Evolutionary conservation across 2,113 vertebrate genomes (phyloP).

Genomic region (Sakesphorus luctuosus): DNA sequence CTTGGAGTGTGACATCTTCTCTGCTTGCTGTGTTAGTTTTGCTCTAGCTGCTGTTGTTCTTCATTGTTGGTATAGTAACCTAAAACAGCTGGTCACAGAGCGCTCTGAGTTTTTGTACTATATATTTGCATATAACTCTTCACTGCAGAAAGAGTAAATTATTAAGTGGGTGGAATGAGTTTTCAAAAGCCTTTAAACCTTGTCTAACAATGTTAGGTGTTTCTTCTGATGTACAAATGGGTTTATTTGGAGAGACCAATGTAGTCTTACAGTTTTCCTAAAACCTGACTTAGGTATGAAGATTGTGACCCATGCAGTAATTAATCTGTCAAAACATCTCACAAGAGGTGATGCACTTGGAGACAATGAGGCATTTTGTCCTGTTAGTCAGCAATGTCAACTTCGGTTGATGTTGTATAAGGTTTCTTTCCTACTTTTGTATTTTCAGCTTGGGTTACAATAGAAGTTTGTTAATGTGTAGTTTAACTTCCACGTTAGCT

Average conservation of each 20-base stretch:
- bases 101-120: not conserved
- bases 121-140: not conserved
- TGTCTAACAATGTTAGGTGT: not conserved
- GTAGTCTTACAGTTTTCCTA: not conserved
- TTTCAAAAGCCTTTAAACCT: not conserved
- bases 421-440: not conserved
- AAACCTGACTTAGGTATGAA: not conserved
- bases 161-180: not conserved
- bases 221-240: not conserved
- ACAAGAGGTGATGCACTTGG: not conserved
- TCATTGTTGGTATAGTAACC: not conserved
- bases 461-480: not conserved
- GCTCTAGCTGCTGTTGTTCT: not conserved
- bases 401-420: not conserved
- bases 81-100: not conserved
- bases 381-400: not conserved
- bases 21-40: not conserved
- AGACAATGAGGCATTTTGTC: slow-evolving; percentile 8
- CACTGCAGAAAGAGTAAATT: not conserved
- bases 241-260: not conserved
- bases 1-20: not conserved
- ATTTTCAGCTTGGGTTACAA: not conserved
- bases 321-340: slow-evolving; percentile 5
- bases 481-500: not conserved
- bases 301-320: not conserved